Evolutionary conservation across 2,113 vertebrate genomes (phyloP).

Genomic region (Dolichotis patagonum): DNA sequence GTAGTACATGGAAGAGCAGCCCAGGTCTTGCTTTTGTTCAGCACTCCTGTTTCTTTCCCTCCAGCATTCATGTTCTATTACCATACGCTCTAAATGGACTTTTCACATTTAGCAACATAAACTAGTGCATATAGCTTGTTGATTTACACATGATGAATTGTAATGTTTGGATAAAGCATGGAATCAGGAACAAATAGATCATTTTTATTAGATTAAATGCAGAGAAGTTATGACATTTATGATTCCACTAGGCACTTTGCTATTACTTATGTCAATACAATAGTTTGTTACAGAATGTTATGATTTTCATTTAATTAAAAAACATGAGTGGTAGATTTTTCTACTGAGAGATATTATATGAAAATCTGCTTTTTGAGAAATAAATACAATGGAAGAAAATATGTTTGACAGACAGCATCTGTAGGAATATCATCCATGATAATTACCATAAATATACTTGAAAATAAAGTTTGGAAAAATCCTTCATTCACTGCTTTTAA

Average conservation of each 20-base stretch:
- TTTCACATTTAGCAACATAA: constrained; percentile 36
- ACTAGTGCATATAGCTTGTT: not conserved
- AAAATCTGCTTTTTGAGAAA: constrained; percentile 24
- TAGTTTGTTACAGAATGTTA: constrained; percentile 53
- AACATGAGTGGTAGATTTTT: constrained; percentile 47
- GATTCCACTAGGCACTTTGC: constrained; percentile 50
- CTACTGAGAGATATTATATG: constrained; percentile 31
- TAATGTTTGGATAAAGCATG: constrained; percentile 42
- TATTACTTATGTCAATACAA: constrained; percentile 45
- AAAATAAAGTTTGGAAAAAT: not conserved
- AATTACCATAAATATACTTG: not conserved
- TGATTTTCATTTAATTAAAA: constrained; percentile 71
- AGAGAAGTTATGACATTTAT: constrained; percentile 58
- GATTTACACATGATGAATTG: constrained; percentile 51
- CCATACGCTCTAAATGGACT: constrained; percentile 3
- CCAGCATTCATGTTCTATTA: not conserved
- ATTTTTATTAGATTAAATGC: constrained; percentile 52
- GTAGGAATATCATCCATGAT: not conserved
- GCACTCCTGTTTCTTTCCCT: not conserved
- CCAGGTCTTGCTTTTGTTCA: not conserved
- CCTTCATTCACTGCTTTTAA: constrained; percentile 18
- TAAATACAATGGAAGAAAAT: constrained; percentile 56
- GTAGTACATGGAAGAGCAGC: not conserved
- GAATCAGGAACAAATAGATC: constrained; percentile 53
- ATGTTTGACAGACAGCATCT: not conserved